Percentiles rank a stretch among this genome's conserved stretches.
Evolutionary conservation across 2,888 invertebrate species (phyloP).

Genomic region (Rutpela maculata): DNA sequence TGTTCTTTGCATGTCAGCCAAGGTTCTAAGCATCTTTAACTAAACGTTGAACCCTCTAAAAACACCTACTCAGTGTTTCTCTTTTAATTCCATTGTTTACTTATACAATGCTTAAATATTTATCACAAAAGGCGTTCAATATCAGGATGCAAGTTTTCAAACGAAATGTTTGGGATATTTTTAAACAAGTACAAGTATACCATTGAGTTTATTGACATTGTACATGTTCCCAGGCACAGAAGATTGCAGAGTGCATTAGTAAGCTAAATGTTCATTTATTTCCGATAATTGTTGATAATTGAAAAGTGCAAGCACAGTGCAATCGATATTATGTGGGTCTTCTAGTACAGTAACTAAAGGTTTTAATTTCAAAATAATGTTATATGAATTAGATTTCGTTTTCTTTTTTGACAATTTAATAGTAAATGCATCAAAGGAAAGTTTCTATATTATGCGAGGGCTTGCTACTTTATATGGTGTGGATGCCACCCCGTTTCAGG

Average conservation of each 20-base stretch:
- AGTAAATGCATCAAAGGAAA: too few relatives aligned
- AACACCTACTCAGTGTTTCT: constrained; percentile 3
- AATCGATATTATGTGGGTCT: too few relatives aligned
- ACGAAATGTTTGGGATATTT: constrained; percentile 39
- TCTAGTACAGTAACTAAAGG: too few relatives aligned
- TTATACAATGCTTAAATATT: constrained; percentile 38
- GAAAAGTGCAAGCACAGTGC: not conserved
- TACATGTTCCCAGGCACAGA: not conserved
- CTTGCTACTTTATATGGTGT: too few relatives aligned
- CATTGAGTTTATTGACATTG: constrained; percentile 34
- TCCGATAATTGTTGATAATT: constrained; percentile 19
- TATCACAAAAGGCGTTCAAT: constrained; percentile 38
- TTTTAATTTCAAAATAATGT: too few relatives aligned
- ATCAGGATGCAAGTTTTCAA: constrained; percentile 43
- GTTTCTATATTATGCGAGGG: too few relatives aligned
- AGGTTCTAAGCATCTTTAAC: not conserved
- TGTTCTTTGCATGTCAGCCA: not conserved
- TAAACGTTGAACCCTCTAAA: constrained; percentile 1
- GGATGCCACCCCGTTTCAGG: too few relatives aligned
- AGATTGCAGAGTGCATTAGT: constrained; percentile 27
- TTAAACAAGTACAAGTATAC: constrained; percentile 30
- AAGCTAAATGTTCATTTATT: not conserved
- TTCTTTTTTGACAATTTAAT: too few relatives aligned
- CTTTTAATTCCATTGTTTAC: constrained; percentile 27
- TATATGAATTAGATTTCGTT: too few relatives aligned